A percentile compares a stretch with the other conserved stretches of the same genome.
Conservation (phyloP, 2,888 invertebrate genomes). For the Cetonia aurata region DNA sequence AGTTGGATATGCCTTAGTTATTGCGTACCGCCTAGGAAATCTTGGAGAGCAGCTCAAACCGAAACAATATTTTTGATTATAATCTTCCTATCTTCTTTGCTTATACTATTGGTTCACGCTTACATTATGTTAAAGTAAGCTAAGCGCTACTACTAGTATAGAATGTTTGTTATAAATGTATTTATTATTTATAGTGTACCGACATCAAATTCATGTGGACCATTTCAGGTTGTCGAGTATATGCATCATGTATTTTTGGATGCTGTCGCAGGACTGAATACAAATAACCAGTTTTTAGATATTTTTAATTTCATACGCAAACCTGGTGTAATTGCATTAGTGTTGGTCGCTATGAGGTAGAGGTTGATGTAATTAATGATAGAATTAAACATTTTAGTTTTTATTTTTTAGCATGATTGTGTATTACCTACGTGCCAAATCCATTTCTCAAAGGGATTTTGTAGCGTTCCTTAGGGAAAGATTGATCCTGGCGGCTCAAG, state of each 20-base stretch:
- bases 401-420: slow-evolving; percentile 68
- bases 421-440: slow-evolving; percentile 75
- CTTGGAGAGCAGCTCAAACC: slow-evolving; percentile 81
- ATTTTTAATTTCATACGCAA: slow-evolving; percentile 69
- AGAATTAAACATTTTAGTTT: not conserved
- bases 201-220: slow-evolving; percentile 72
- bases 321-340: slow-evolving; percentile 74
- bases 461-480: slow-evolving; percentile 74
- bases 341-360: slow-evolving; percentile 74
- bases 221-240: slow-evolving; percentile 70
- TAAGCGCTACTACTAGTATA: not conserved
- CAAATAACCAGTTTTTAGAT: slow-evolving; percentile 66
- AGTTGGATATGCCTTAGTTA: slow-evolving; percentile 72
- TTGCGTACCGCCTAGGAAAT: slow-evolving; percentile 76
- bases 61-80: slow-evolving; percentile 81
- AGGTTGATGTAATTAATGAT: slow-evolving; percentile 36
- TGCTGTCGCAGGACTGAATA: slow-evolving; percentile 69
- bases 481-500: slow-evolving; percentile 75
- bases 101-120: slow-evolving; percentile 73
- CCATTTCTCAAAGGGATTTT: slow-evolving; percentile 73
- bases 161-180: not conserved
- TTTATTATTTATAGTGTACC: slow-evolving; percentile 66
- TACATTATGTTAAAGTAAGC: slow-evolving; percentile 75
- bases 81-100: slow-evolving; percentile 75
- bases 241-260: slow-evolving; percentile 73